Evolutionary conservation across 2,888 invertebrate genomes (phyloP), one percentile per base, ranked within the genome.

Genomic region (Nemurella pictetii): DNA sequence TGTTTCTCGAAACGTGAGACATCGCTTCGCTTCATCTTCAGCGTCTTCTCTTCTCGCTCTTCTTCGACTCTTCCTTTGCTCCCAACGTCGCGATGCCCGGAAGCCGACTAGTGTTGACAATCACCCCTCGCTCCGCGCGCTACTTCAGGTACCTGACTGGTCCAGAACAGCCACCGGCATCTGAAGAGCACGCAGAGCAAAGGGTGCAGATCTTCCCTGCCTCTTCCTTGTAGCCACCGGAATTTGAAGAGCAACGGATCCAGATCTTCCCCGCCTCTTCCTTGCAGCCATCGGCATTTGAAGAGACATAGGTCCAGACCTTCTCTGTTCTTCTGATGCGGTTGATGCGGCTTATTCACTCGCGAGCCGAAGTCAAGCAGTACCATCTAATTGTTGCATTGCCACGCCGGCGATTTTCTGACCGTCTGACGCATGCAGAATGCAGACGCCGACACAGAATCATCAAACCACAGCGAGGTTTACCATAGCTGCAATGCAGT

Each of bases 81-180:
- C 20, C 55, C 15, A 15, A 12, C 1, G 55, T 20, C 5, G 20
- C 55, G 20, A 55, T 20, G 55, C 20, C 5, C 55, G 15, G 20
- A 20, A 3, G 15, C 55, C 12, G 2, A 55, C 27, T 28, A 35
- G 28, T 80, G 84, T 29, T 36, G 72, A 80, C 12, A 29, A 73
- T 86, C 87, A 91, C 91, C 90, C 91, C 91, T 91, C 93, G 93
- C 95, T 92, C 92, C 97, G 97, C 97, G 97, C 97, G 97, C 97
- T 97, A 97, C 97, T 97, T 97, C 97, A 96, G 97, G 97, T 97
- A 97, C 97, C 97, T 97, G 97, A 97, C 97, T 97, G 91, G 91
- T 89, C 87, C 85, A 90, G 91, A 92, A 93, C 93, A 96, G 96
- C 91, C 95, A 92, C 93, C 92, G 95, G 96, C 94, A 95, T 95